These are phyloP conservation scores for Ammodytes dubius DNA, from an alignment of 2,113 vertebrate genomes.

Conservation along the genomic window DNA sequence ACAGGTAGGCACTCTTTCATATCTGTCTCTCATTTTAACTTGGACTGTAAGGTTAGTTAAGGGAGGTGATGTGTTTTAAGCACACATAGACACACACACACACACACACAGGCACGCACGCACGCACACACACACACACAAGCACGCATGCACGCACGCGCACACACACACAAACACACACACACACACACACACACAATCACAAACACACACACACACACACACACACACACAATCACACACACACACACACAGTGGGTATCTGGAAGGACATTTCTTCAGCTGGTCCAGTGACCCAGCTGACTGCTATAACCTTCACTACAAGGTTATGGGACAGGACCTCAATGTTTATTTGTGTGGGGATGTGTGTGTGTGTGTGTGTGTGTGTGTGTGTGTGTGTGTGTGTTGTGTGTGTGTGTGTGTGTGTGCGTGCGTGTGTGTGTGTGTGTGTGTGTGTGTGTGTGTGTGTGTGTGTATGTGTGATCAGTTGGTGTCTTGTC, in stretches of 20 bases:
- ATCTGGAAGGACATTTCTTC: constrained; percentile 82
- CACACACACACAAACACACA: constrained; percentile 33
- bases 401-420: constrained; percentile 13
- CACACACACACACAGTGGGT: constrained; percentile 70
- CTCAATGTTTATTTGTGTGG: constrained; percentile 77
- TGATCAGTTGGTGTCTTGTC: background rate
- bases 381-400: constrained; percentile 31
- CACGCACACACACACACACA: constrained; percentile 28
- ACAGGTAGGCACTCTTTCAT: constrained; percentile 65
- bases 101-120: constrained; percentile 33
- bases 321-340: constrained; percentile 75
- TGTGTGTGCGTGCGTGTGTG: constrained; percentile 36
- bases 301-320: constrained; percentile 80
- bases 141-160: constrained; percentile 24
- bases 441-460: constrained; percentile 44
- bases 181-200: constrained; percentile 26
- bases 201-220: constrained; percentile 25
- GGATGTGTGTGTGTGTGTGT: constrained; percentile 50
- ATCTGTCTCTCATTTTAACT: background rate
- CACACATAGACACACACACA: too few relatives aligned
- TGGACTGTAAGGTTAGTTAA: background rate
- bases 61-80: constrained; percentile 60
- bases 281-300: constrained; percentile 79
- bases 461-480: constrained; percentile 42
- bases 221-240: constrained; percentile 34